Evolutionary conservation across 2,113 vertebrate genomes (phyloP).

Genomic region (Mellivora capensis): DNA sequence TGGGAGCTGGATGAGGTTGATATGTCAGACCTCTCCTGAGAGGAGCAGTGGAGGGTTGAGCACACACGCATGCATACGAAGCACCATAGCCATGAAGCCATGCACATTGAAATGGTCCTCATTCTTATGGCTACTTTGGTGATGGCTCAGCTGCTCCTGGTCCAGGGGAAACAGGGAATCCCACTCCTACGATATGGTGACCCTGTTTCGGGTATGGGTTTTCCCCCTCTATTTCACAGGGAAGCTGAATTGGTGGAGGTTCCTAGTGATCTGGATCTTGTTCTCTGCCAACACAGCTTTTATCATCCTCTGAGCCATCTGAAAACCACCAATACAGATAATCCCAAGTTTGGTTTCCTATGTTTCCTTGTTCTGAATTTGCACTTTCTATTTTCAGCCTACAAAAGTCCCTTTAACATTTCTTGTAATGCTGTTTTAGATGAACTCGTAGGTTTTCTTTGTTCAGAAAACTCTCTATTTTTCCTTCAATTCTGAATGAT

Average conservation of each 20-base stretch:
- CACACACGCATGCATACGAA: constrained; percentile 97
- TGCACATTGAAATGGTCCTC: constrained; percentile 99
- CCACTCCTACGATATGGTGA: constrained; percentile 98
- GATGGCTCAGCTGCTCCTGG: constrained; percentile 94
- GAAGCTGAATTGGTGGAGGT: constrained; percentile 98
- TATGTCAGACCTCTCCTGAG: constrained; percentile 91
- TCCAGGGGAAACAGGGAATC: constrained; percentile 99
- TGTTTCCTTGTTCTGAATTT: background rate
- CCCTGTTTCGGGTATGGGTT: constrained; percentile 99
- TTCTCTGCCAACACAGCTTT: constrained; percentile 96
- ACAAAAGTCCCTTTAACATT: background rate
- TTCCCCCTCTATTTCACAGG: constrained; percentile 98
- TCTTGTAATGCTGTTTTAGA: background rate
- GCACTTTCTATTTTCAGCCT: background rate
- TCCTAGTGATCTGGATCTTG: constrained; percentile 93
- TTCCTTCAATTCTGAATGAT: background rate
- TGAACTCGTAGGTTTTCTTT: background rate
- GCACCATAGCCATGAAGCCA: constrained; percentile 96
- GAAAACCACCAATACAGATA: constrained; percentile 94
- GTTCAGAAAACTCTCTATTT: background rate
- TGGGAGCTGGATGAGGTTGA: constrained; percentile 86
- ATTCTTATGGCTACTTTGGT: constrained; percentile 97
- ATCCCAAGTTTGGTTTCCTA: constrained; percentile 88
- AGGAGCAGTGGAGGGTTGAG: constrained; percentile 97
- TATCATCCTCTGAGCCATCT: constrained; percentile 93